phyloP scores from a whole-genome alignment of 2,888 invertebrate genomes.

The Dryobota labecula region DNA sequence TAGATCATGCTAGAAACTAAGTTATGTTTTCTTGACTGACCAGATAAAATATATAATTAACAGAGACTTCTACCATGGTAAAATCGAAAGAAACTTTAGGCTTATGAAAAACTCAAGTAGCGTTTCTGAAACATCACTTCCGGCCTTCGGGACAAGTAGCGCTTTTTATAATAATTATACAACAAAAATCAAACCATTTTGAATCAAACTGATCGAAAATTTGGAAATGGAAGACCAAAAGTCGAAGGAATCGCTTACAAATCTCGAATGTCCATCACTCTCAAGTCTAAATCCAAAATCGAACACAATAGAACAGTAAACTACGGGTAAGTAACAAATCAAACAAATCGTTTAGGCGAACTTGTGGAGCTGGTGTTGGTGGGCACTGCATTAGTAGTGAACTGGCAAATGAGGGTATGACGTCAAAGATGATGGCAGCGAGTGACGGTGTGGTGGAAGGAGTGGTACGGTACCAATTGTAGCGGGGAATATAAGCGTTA shows the following conservation, averaged over 20 bases:
- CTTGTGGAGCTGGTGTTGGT: background rate
- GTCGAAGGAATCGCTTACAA: background rate
- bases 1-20: background rate
- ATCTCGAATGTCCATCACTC: background rate
- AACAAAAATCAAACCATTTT: background rate
- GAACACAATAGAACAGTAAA: constrained; percentile 8
- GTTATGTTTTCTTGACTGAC: background rate
- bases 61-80: background rate
- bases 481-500: constrained; percentile 18
- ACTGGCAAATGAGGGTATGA: constrained; percentile 40
- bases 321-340: constrained; percentile 22
- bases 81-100: background rate
- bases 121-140: background rate
- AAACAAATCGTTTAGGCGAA: constrained; percentile 21
- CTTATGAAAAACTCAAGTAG: background rate
- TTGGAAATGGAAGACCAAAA: background rate
- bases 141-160: background rate
- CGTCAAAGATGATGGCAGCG: constrained; percentile 33
- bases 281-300: background rate
- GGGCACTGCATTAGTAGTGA: constrained; percentile 24
- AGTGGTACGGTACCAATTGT: constrained; percentile 1
- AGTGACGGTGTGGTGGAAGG: background rate
- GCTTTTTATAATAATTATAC: background rate
- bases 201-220: background rate
- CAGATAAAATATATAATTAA: background rate